Base-by-base conservation (phyloP, 2,888 invertebrate species). In the Yponomeuta sedellus region DNA sequence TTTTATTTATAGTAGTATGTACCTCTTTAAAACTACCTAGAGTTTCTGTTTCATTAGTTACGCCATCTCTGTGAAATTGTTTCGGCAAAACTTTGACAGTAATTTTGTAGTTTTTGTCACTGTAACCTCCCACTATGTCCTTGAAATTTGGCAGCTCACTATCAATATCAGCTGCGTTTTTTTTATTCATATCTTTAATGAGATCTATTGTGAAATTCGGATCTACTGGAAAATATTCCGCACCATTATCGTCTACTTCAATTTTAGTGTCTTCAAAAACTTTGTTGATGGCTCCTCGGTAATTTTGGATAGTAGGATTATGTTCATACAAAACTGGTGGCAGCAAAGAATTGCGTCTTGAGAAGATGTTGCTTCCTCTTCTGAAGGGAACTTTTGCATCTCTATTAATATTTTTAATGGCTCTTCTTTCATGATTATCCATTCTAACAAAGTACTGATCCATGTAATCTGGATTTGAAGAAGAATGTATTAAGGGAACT, bases 1-100 rank as follows among this genome's bases (percentile, higher is more conserved):
- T 86, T 71, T 88, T 88, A 67, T 89, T 88, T 2, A 89, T 87
- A 68, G 80, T 83, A 1, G 88, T 86, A 61, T 85, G 86, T 52
- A 86, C 71, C 81, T 88, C 88, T 75, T 88, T 89, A 59, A 83
- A 88, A 0, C 84, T 84, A 10, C 81, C 71, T 67, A 78, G 73
- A 1, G 77, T 58, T 0, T 74, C 72, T 1, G 81, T 74, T 0
- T 66, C 64, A 65, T 85, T 64, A 2, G 22, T 57, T 1, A 10
- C 86, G 1, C 34, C 25, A 16, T 62, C 25, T 10, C 22, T 62
- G 20, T 62, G 20, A 59, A 59, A 20, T 62, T 12, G 39, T 76
- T 85, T 86, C 0, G 90, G 89, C 10, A 78, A 67, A n/a, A 90
- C 77, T 75, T 86, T 89, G 0, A 90, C 79, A 1, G 84, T 82